These are phyloP conservation scores for Himalopsyche phryganea DNA, from an alignment of 1,140 invertebrate genomes.

Conservation along the genomic window DNA sequence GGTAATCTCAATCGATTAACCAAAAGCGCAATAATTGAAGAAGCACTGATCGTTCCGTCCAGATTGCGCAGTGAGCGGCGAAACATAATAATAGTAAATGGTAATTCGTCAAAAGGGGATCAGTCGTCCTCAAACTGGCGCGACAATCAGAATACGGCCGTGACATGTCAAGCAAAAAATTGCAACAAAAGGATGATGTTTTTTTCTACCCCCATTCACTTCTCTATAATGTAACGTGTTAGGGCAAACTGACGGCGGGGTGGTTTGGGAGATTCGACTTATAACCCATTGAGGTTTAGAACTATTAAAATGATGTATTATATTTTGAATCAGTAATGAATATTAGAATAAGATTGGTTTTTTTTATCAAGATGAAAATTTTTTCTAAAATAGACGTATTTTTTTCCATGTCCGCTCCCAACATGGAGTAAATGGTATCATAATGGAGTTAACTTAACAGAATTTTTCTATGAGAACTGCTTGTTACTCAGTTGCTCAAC, in stretches of 20 bases:
- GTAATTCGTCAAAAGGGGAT: conserved; percentile 28
- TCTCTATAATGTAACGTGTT: conserved; percentile 10
- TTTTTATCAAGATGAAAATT: no score
- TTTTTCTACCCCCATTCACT: conserved; percentile 12
- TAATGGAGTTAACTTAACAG: no score
- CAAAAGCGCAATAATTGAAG: not conserved
- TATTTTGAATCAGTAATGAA: no score
- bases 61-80: not conserved
- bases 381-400: no score
- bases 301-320: no score
- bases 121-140: conserved; percentile 25
- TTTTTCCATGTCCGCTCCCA: no score
- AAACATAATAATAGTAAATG: conserved; percentile 18
- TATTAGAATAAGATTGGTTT: no score
- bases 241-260: conserved; percentile 11
- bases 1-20: not conserved
- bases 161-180: conserved; percentile 34
- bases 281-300: no score
- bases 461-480: no score
- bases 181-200: conserved; percentile 31
- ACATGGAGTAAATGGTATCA: no score
- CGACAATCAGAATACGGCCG: conserved; percentile 26
- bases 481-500: no score
- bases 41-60: conserved; percentile 4
- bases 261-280: no score